Evolutionary conservation across 2,888 invertebrate genomes (phyloP), one percentile per base, ranked within the genome.

Genomic region (Laspeyria flexula): DNA sequence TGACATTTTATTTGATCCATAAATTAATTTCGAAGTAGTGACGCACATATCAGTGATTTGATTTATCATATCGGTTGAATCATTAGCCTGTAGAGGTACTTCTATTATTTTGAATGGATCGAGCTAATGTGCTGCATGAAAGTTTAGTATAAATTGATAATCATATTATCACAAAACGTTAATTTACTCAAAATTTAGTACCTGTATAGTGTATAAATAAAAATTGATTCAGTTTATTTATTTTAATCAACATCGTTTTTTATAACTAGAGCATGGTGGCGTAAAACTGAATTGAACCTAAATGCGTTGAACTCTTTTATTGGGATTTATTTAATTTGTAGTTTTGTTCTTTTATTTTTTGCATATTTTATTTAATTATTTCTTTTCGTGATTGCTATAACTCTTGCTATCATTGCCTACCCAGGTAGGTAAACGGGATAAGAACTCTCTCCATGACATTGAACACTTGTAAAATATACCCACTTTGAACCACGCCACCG

Each of bases 401-500:
- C 66, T 61, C 58, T 68, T 68, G 71, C 65, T 73, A 60, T 62
- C 50, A 64, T 71, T 69, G 70, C 77, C 66, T 75, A 75, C 69
- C 66, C 60, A 69, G 65, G 71, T 75, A 79, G 79, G 77, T 75
- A 67, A 76, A 75, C 77, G 80, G 82, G 79, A 78, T 73, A 77
- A 75, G 73, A 82, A 81, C 79, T 86, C 81, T 80, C 71, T 69
- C 79, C 86, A 86, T 85, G 61, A 88, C 88, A 86, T 88, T 67
- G 70, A 72, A 88, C 88, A 90, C 90, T 85, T 87, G 87, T 90
- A 87, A 78, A 83, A 83, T 86, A 83, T 75, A 81, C 73, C 81
- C 83, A 84, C 86, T 85, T 85, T 81, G 85, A 85, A 90, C 91
- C 92, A 92, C 91, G 92, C 92, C 92, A 92, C 92, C 92, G 92